These are phyloP conservation scores for Tricholauxania praeusta DNA, from an alignment of 2,888 invertebrate genomes.

Conservation along the genomic window DNA sequence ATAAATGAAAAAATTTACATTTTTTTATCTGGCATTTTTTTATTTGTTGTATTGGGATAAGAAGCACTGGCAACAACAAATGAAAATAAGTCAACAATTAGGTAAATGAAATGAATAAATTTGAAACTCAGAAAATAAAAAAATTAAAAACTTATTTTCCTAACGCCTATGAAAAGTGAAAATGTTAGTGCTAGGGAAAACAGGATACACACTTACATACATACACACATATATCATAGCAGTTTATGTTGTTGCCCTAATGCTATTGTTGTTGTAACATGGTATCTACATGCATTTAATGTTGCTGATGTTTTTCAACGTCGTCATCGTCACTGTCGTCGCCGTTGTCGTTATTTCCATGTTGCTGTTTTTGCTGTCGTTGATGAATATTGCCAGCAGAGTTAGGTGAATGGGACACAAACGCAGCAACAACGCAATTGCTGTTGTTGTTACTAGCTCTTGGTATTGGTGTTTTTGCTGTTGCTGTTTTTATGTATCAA, in stretches of 20 bases:
- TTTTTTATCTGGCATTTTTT: too few relatives aligned
- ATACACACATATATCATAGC: background rate
- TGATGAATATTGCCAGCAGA: conserved; percentile 39
- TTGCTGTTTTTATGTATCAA: too few relatives aligned
- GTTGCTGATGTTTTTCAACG: conserved; percentile 49
- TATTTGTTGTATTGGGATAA: background rate
- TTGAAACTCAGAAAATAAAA: too few relatives aligned
- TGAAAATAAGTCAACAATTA: conserved; percentile 14
- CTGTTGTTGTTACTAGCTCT: background rate
- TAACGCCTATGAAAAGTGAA: conserved; percentile 50
- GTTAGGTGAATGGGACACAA: conserved; percentile 35
- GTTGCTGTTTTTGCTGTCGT: conserved; percentile 45
- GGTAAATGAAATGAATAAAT: too few relatives aligned
- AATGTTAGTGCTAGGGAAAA: conserved; percentile 53
- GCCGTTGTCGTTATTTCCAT: conserved; percentile 46
- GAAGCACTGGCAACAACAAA: background rate
- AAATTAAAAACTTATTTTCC: too few relatives aligned
- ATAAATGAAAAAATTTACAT: background rate
- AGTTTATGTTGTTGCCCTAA: background rate
- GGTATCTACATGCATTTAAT: conserved; percentile 37
- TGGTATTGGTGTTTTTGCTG: background rate
- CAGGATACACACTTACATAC: too few relatives aligned
- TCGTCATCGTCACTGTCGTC: conserved; percentile 50
- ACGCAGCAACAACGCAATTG: background rate
- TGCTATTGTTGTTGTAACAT: conserved; percentile 22